Percentiles rank a stretch among this genome's conserved stretches.
phyloP scores from a whole-genome alignment of 2,888 invertebrate genomes.

The Eretmocerus hayati region DNA sequence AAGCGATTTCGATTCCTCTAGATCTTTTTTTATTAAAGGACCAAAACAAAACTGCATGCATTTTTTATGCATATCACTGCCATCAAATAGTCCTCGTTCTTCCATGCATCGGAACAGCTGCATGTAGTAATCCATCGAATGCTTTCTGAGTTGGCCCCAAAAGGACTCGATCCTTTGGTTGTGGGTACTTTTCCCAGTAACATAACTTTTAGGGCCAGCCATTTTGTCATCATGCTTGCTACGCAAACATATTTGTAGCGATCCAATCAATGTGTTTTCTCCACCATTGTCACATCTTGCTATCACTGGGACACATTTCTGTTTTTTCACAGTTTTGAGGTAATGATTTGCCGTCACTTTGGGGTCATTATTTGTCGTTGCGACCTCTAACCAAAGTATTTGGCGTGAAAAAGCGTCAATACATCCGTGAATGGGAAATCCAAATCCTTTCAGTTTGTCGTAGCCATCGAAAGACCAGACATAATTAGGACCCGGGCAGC shows the following conservation, averaged over 20 bases:
- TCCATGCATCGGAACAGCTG: slow-evolving; percentile 3
- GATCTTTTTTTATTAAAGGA: neutral
- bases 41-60: too few relatives aligned
- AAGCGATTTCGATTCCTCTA: neutral
- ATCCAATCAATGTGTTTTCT: slow-evolving; percentile 10
- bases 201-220: slow-evolving; percentile 10
- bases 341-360: slow-evolving; percentile 6
- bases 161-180: slow-evolving; percentile 17
- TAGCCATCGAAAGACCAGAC: slow-evolving; percentile 21
- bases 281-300: slow-evolving; percentile 14
- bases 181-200: slow-evolving; percentile 12
- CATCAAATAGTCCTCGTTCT: slow-evolving; percentile 1
- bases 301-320: slow-evolving; percentile 7
- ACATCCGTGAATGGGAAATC: slow-evolving; percentile 20
- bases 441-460: slow-evolving; percentile 21
- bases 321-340: too few relatives aligned
- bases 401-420: slow-evolving; percentile 18
- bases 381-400: slow-evolving; percentile 17
- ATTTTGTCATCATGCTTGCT: slow-evolving; percentile 4
- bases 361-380: slow-evolving; percentile 12
- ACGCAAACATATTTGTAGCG: slow-evolving; percentile 8
- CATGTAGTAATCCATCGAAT: slow-evolving; percentile 9
- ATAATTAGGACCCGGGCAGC: slow-evolving; percentile 20
- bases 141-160: slow-evolving; percentile 15
- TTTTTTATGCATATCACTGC: neutral